These are phyloP conservation scores for Cherax quadricarinatus DNA, from an alignment of 1,140 invertebrate genomes.

Conservation along the genomic window DNA sequence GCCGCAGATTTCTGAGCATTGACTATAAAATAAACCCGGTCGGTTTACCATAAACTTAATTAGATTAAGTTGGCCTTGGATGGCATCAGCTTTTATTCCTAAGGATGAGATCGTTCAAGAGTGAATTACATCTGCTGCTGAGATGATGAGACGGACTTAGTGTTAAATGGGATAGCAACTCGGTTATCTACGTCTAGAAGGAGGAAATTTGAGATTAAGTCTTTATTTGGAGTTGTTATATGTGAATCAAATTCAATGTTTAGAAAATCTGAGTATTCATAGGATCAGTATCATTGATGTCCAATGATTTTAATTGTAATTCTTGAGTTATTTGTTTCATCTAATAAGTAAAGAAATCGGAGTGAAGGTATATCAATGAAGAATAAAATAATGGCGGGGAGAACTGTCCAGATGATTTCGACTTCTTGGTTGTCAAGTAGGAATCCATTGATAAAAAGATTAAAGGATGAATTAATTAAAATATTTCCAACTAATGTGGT, in stretches of 20 bases:
- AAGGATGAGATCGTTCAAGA: constrained; percentile 82
- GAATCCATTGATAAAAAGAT: not conserved
- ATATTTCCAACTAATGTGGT: constrained; percentile 14
- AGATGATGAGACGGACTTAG: too few species aligned
- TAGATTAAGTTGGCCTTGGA: constrained; percentile 84
- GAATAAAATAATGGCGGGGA: not conserved
- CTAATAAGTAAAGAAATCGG: constrained; percentile 80
- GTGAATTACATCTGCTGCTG: constrained; percentile 85
- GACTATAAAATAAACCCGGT: too few species aligned
- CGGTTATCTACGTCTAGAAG: constrained; percentile 17
- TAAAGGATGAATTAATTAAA: not conserved
- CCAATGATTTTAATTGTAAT: too few species aligned
- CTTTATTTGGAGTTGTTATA: not conserved
- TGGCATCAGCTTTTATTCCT: constrained; percentile 83
- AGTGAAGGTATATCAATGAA: constrained; percentile 23
- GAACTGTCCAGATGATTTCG: too few species aligned
- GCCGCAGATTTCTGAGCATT: constrained; percentile 80
- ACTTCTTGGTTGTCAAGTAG: not conserved
- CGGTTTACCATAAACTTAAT: constrained; percentile 79
- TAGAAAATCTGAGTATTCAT: too few species aligned
- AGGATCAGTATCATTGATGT: too few species aligned
- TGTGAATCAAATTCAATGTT: constrained; percentile 30
- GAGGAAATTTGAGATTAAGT: not conserved
- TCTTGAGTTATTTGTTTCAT: too few species aligned
- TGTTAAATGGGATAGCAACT: not conserved